Evolutionary conservation across 2,797 vertebrate genomes (phyloP).

Genomic region (Lacerta agilis): DNA sequence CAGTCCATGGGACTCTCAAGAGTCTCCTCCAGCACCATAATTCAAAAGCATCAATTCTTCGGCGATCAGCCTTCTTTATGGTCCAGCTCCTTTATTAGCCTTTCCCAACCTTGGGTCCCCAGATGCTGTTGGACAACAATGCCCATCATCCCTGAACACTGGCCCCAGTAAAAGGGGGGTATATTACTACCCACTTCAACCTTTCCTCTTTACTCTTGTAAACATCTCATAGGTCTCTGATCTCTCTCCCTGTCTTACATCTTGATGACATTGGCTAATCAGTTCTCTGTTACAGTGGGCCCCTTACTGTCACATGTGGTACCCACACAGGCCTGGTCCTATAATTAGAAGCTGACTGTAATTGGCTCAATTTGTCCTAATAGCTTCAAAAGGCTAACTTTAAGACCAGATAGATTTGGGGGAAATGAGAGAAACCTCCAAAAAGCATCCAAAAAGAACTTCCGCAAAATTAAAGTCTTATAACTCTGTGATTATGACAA

Average conservation of each 20-base stretch:
- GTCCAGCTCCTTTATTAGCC: neutral
- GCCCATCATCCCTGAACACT: neutral
- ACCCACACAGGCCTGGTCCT: neutral
- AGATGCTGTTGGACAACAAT: neutral
- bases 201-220: neutral
- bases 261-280: neutral
- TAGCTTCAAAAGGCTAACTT: too few relatives aligned
- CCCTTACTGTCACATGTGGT: neutral
- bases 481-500: neutral
- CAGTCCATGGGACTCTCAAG: too few relatives aligned
- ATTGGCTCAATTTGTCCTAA: neutral
- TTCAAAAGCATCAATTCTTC: too few relatives aligned
- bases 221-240: too few relatives aligned
- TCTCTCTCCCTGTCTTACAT: too few relatives aligned
- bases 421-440: neutral
- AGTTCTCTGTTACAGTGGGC: neutral
- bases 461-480: slow-evolving; percentile 55
- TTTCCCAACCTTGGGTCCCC: neutral
- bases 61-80: too few relatives aligned
- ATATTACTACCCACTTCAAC: neutral
- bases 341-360: slow-evolving; percentile 18
- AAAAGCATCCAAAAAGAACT: slow-evolving; percentile 56
- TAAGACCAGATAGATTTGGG: neutral
- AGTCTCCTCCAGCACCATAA: too few relatives aligned
- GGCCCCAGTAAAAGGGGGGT: neutral